phyloP scores from a whole-genome alignment of 2,888 invertebrate species.

The Tortricodes alternella region DNA sequence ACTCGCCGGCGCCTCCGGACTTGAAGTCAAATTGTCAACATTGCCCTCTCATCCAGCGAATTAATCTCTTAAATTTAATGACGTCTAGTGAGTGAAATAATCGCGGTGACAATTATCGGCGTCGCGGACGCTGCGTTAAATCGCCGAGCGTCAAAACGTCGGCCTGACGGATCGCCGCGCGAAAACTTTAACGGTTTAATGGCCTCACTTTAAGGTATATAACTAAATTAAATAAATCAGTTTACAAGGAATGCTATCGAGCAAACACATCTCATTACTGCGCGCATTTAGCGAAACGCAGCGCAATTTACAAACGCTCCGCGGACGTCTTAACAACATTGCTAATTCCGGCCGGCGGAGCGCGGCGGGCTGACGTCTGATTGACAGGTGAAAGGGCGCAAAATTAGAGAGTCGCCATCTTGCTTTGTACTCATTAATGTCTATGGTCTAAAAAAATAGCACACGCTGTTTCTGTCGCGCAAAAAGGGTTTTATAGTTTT shows the following conservation, averaged over 20 bases:
- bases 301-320: conserved; percentile 58
- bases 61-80: conserved; percentile 51
- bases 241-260: conserved; percentile 12
- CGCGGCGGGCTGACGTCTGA: conserved; percentile 64
- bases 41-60: conserved; percentile 54
- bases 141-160: conserved; percentile 36
- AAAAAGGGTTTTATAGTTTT: conserved; percentile 55
- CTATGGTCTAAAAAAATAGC: conserved; percentile 39
- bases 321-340: conserved; percentile 49
- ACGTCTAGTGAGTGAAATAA: conserved; percentile 47
- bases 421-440: conserved; percentile 49
- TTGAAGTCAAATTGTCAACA: conserved; percentile 54
- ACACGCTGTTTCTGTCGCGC: conserved; percentile 59
- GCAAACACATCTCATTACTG: conserved; percentile 30
- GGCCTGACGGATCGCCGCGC: conserved; percentile 61
- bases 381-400: conserved; percentile 80
- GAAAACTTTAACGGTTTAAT: conserved; percentile 58
- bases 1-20: conserved; percentile 40
- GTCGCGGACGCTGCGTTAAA: conserved; percentile 34
- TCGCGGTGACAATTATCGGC: conserved; percentile 31
- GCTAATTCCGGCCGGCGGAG: conserved; percentile 59
- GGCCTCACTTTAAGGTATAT: conserved; percentile 49
- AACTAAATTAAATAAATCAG: conserved; percentile 41
- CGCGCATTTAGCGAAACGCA: conserved; percentile 50
- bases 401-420: conserved; percentile 63